Conservation (phyloP, 2,113 vertebrate species). For the Gymnogyps californianus region DNA sequence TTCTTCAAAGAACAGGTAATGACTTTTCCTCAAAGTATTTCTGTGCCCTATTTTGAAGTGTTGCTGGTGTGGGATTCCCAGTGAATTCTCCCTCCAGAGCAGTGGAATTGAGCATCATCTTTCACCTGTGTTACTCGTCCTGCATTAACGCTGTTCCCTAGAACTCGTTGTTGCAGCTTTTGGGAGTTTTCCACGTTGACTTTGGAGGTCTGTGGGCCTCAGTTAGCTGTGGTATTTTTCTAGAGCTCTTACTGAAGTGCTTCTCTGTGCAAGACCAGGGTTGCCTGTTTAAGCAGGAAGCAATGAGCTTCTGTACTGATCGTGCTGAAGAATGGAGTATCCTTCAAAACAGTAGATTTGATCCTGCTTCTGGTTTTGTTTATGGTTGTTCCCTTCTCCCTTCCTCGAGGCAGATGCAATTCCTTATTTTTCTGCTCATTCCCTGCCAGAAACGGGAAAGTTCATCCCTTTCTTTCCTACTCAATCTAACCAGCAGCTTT, state of each 20-base stretch:
- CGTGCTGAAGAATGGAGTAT: neutral
- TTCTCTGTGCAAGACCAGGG: neutral
- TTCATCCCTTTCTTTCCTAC: neutral
- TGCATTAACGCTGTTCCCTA: neutral
- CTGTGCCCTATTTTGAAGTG: neutral
- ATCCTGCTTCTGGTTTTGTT: neutral
- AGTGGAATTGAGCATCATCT: neutral
- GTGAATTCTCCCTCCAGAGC: neutral
- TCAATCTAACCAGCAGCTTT: neutral
- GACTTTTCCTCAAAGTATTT: neutral
- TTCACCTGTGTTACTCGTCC: neutral
- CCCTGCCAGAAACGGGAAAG: neutral
- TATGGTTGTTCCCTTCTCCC: neutral
- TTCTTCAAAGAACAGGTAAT: neutral
- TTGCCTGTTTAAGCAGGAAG: neutral
- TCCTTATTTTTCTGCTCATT: neutral
- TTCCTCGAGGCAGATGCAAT: neutral
- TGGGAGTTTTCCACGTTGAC: neutral
- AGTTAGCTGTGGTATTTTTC: neutral
- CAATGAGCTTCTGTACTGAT: neutral
- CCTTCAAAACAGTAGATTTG: neutral
- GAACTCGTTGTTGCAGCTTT: neutral
- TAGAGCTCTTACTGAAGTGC: neutral
- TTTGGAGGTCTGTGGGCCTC: neutral
- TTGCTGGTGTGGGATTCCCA: neutral